Percentiles rank a stretch among this genome's conserved stretches.
Conservation (phyloP, 2,113 vertebrate genomes). For the Melanerpes aurifrons region DNA sequence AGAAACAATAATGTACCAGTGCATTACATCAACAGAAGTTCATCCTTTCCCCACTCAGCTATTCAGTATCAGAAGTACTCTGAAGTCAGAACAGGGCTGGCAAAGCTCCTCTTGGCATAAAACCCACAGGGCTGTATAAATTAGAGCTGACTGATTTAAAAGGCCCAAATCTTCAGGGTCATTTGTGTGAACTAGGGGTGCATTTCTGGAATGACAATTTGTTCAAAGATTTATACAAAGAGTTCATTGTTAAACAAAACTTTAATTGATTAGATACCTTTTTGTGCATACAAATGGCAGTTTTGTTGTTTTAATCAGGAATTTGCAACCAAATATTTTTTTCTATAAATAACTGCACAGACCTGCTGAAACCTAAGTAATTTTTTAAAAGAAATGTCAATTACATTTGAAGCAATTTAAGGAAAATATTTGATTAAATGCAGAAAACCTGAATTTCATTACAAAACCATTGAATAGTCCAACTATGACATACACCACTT, state of each 20-base stretch:
- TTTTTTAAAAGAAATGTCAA: not conserved
- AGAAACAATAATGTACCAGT: not conserved
- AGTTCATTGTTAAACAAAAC: not conserved
- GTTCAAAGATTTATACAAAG: not conserved
- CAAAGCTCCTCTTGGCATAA: not conserved
- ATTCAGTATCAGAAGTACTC: not conserved
- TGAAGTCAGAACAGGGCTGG: not conserved
- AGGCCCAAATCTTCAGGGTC: not conserved
- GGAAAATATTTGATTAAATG: not conserved
- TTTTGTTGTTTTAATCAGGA: not conserved
- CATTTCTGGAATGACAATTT: not conserved
- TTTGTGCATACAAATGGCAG: not conserved
- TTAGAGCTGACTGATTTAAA: not conserved
- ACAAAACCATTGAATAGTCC: not conserved
- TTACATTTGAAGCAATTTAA: not conserved
- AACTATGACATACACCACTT: not conserved
- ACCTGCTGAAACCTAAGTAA: not conserved
- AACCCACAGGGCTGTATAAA: not conserved
- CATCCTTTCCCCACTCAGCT: not conserved
- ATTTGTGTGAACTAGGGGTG: not conserved
- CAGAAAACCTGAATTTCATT: not conserved
- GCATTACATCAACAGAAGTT: not conserved
- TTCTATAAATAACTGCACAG: not conserved
- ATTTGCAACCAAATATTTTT: not conserved
- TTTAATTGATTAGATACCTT: accelerated